Percentiles rank a stretch among this genome's conserved stretches.
phyloP scores from a whole-genome alignment of 2,888 invertebrate species.

The Plusia festucae region DNA sequence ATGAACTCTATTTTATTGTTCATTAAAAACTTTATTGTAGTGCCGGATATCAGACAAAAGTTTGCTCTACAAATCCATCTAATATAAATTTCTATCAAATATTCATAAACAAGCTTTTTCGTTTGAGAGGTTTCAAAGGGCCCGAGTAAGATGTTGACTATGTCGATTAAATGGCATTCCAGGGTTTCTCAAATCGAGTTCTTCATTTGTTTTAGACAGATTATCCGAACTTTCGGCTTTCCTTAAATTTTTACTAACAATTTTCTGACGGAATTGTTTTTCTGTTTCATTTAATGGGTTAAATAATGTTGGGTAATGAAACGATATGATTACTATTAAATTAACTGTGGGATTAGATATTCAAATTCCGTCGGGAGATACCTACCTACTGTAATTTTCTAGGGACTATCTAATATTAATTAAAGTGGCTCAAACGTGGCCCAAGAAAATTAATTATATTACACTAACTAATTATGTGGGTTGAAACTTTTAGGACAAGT shows the following conservation, averaged over 20 bases:
- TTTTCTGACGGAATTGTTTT: conserved; percentile 36
- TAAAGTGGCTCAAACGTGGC: neutral
- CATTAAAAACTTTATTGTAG: conserved; percentile 9
- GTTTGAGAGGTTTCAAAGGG: conserved; percentile 47
- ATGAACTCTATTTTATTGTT: conserved; percentile 16
- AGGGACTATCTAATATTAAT: conserved; percentile 9
- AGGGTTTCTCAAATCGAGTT: conserved; percentile 33
- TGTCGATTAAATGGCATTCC: conserved; percentile 55
- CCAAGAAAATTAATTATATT: conserved; percentile 5
- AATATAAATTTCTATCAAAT: conserved; percentile 60
- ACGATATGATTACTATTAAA: conserved; percentile 35
- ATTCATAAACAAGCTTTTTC: conserved; percentile 59
- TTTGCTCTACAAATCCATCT: conserved; percentile 34
- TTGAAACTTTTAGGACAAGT: neutral
- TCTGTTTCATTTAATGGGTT: conserved; percentile 31
- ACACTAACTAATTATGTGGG: neutral
- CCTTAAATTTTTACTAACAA: conserved; percentile 36
- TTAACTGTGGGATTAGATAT: conserved; percentile 36
- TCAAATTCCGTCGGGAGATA: conserved; percentile 27
- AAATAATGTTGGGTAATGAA: conserved; percentile 34
- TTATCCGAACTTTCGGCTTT: conserved; percentile 44
- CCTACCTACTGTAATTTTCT: conserved; percentile 17
- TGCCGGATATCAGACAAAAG: conserved; percentile 27
- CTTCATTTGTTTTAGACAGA: conserved; percentile 49
- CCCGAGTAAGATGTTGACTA: conserved; percentile 48